Base-by-base conservation (phyloP, 2,888 invertebrate species). In the Phalera bucephala region DNA sequence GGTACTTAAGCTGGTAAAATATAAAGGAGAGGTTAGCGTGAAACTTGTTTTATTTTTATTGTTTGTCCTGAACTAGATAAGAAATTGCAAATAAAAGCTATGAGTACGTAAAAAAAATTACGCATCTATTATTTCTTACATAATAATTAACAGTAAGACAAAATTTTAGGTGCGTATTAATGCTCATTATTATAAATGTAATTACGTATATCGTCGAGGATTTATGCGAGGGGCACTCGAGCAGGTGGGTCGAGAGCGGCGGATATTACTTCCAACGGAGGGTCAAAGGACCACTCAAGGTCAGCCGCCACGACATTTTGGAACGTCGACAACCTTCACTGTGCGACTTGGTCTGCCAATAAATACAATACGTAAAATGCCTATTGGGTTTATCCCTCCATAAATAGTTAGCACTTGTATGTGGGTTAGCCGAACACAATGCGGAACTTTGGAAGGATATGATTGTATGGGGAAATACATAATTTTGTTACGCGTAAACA, bases 261-360 rank as follows among this genome's bases (percentile, higher is more conserved):
- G 70, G 69, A 65, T 69, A 69, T 70, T 63, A 72, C 64, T 69
- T 64, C 73, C 67, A 69, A 59, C 58, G 54, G 60, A 69, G 73
- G 86, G 80, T 87, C 86, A 86, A 81, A 80, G 80, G 82, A 85
- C 87, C 63, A 48, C 56, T 66, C 86, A 85, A 87, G 86, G 87
- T 76, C 76, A n/a, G 60, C 47, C 61, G 59, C 58, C 68, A 66
- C 75, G 72, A 78, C 79, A 74, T 79, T 79, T 74, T 63, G 72
- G 74, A 59, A 62, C 66, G 72, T 72, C 78, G 64, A 70, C 75
- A 75, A 75, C 78, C 77, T 79, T 74, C 58, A 56, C 55, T 56
- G 69, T 68, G 20, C 20, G 8, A 11, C 13, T 31, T 21, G 31
- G n/a, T 5, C n/a, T 29, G 23, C 29, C 29, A 38, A 32, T 33